phyloP scores from a whole-genome alignment of 37 sponge, comb jelly and placozoan genomes.

The Bolinopsis microptera region DNA sequence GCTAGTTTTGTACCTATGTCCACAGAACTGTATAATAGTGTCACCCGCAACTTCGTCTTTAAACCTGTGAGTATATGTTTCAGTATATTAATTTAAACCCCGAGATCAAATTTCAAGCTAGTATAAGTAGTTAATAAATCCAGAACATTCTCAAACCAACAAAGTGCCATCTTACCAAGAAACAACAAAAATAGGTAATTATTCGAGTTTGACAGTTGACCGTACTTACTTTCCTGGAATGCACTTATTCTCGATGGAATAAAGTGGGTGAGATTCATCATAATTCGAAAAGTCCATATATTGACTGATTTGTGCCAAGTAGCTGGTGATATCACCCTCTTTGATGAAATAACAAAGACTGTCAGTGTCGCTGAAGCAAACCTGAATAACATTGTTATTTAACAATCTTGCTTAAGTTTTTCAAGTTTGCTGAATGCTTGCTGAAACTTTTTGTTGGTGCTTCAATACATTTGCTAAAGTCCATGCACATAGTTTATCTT shows the following conservation, averaged over 20 bases:
- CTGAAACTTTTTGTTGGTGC: too few relatives aligned
- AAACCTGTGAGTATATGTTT: not conserved
- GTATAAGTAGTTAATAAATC: not conserved
- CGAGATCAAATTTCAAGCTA: not conserved
- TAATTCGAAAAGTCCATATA: conserved; percentile 40
- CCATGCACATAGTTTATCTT: not conserved
- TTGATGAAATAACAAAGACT: conserved; percentile 22
- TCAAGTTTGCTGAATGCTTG: not conserved
- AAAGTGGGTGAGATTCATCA: not conserved
- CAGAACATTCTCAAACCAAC: not conserved
- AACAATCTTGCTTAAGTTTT: not conserved
- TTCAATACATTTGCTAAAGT: not conserved
- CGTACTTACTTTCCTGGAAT: conserved; percentile 2
- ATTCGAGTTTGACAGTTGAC: not conserved
- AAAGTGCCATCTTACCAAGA: too few relatives aligned
- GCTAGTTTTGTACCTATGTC: not conserved
- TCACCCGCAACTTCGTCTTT: conserved; percentile 34
- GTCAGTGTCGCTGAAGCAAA: conserved; percentile 31
- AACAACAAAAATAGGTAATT: not conserved
- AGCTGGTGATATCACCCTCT: not conserved
- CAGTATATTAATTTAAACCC: not conserved
- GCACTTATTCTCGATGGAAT: not conserved
- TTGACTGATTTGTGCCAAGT: not conserved
- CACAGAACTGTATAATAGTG: conserved; percentile 19
- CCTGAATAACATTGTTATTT: not conserved